Conservation (phyloP, 2,113 vertebrate genomes). For the Gasterosteus aculeatus region DNA sequence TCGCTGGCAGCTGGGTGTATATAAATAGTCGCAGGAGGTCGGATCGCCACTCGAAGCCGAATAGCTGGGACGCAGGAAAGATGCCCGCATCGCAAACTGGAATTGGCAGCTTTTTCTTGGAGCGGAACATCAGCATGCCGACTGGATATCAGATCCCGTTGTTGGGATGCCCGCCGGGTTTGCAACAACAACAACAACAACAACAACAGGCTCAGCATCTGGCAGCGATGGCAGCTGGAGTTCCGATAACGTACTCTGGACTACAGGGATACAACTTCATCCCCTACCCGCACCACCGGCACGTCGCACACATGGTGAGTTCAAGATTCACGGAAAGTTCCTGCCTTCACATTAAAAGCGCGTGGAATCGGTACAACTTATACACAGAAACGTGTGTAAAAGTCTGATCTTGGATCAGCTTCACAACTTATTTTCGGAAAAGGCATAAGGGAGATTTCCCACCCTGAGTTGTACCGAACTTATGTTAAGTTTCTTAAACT, state of each 20-base stretch:
- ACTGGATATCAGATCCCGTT: constrained; percentile 78
- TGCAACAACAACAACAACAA: constrained; percentile 48
- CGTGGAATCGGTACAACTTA: background rate
- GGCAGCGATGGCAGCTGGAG: constrained; percentile 73
- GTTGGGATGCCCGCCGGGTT: constrained; percentile 70
- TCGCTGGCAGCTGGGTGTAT: constrained; percentile 55
- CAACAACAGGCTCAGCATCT: constrained; percentile 77
- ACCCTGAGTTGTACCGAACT: background rate
- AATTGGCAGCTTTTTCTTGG: constrained; percentile 82
- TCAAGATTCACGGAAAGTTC: background rate
- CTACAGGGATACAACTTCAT: constrained; percentile 83
- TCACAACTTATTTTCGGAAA: background rate
- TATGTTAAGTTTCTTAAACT: background rate
- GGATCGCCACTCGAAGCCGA: constrained; percentile 40
- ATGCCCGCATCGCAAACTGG: constrained; percentile 82
- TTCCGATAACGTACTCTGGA: constrained; percentile 79
- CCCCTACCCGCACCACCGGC: constrained; percentile 79
- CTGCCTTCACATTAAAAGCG: background rate
- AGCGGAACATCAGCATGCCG: constrained; percentile 73
- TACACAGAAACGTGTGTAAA: background rate
- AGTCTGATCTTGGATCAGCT: background rate
- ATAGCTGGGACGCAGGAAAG: constrained; percentile 53
- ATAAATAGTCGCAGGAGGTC: constrained; percentile 54
- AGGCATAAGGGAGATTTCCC: background rate
- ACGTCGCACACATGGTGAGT: constrained; percentile 80